Evolutionary conservation across 2,888 invertebrate genomes (phyloP).

Genomic region (Hypolimnas misippus): DNA sequence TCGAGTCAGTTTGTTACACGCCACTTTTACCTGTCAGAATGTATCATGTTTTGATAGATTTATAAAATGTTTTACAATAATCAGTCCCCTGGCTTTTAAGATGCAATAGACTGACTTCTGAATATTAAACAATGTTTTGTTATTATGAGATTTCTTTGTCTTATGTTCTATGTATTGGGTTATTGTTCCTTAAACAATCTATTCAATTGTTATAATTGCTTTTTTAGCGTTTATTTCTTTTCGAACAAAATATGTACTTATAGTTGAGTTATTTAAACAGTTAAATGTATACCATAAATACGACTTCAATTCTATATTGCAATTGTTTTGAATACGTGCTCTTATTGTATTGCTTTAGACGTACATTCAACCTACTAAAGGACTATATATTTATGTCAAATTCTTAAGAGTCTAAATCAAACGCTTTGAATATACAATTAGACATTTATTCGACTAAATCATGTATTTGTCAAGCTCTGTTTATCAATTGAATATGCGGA

Average conservation of each 20-base stretch:
- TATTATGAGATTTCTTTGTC: too few species aligned
- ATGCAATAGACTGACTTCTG: too few species aligned
- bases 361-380: slow-evolving; percentile 43
- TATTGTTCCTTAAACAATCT: not conserved
- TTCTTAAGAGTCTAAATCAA: slow-evolving; percentile 32
- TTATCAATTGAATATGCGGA: not conserved
- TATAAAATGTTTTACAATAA: too few species aligned
- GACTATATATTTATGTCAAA: slow-evolving; percentile 42
- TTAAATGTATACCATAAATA: not conserved
- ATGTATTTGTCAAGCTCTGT: not conserved
- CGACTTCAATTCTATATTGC: slow-evolving; percentile 41
- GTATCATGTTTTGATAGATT: too few species aligned
- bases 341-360: slow-evolving; percentile 59
- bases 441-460: not conserved
- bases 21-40: too few species aligned
- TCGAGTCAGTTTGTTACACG: too few species aligned
- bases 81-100: too few species aligned
- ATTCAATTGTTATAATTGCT: not conserved
- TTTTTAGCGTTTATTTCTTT: too few species aligned
- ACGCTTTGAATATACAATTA: slow-evolving; percentile 19
- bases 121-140: too few species aligned
- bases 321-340: slow-evolving; percentile 52
- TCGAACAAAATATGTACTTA: too few species aligned
- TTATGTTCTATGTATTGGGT: too few species aligned
- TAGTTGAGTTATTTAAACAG: too few species aligned